Percentiles rank a stretch among this genome's conserved stretches.
Conservation (phyloP, 2,888 invertebrate genomes). For the Thereva nobilitata region DNA sequence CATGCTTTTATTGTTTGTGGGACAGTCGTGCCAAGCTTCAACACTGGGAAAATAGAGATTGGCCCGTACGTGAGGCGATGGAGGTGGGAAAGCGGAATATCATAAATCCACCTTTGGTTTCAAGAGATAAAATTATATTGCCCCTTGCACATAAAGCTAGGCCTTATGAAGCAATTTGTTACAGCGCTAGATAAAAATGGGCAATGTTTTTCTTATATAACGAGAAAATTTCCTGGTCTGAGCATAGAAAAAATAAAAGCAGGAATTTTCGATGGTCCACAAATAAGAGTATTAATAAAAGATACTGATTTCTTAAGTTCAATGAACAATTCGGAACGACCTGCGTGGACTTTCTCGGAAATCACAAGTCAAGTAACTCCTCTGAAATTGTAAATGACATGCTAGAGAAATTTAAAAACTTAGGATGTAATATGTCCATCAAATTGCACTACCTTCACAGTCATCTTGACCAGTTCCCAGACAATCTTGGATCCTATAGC, state of each 20-base stretch:
- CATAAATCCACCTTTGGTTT: conserved; percentile 22
- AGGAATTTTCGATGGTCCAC: too few relatives aligned
- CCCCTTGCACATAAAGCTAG: too few relatives aligned
- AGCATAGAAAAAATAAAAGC: too few relatives aligned
- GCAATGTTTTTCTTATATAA: too few relatives aligned
- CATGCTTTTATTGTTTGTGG: conserved; percentile 23
- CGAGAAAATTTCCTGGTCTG: too few relatives aligned
- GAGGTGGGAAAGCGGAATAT: conserved; percentile 33
- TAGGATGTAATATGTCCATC: neutral
- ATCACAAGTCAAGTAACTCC: conserved; percentile 13
- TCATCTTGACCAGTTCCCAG: neutral
- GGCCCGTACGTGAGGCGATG: conserved; percentile 23
- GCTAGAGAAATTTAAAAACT: conserved; percentile 7
- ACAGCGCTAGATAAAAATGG: too few relatives aligned
- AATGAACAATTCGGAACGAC: conserved; percentile 4
- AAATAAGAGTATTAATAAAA: neutral
- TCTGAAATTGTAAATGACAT: conserved; percentile 1
- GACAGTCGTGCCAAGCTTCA: conserved; percentile 27
- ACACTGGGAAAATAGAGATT: conserved; percentile 31
- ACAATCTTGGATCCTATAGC: neutral
- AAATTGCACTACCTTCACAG: neutral
- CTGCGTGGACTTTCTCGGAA: conserved; percentile 11
- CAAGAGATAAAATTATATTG: conserved; percentile 25
- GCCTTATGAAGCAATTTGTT: too few relatives aligned
- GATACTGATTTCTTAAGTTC: conserved; percentile 12